Conservation (phyloP, 2,113 vertebrate species). For the Motacilla alba region DNA sequence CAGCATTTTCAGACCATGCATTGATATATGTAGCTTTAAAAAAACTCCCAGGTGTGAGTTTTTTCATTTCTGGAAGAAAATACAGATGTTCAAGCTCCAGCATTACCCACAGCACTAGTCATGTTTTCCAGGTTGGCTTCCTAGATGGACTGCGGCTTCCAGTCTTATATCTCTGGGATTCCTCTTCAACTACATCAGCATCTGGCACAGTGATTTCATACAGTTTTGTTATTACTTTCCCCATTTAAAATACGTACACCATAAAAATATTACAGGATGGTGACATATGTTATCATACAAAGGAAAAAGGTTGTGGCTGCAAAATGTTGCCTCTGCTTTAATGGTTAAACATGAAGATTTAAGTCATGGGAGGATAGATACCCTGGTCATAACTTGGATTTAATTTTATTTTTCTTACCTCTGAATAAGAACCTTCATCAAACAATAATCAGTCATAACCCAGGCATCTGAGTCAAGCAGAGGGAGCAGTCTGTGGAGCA, state of each 20-base stretch:
- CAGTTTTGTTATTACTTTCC: neutral
- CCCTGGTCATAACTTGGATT: neutral
- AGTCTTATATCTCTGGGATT: constrained; percentile 13
- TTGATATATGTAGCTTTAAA: neutral
- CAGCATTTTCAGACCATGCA: neutral
- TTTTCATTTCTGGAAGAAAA: constrained; percentile 5
- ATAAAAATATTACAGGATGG: neutral
- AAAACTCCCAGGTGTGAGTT: neutral
- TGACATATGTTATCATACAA: neutral
- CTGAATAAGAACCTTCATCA: neutral
- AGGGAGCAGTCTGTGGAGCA: neutral
- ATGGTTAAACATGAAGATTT: neutral
- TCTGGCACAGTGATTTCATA: neutral
- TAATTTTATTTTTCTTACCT: neutral
- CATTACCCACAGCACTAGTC: neutral
- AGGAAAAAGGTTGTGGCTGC: neutral
- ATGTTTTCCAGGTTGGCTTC: constrained; percentile 40
- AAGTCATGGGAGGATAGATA: neutral
- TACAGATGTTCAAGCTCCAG: neutral
- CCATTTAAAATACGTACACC: neutral
- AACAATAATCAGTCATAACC: neutral
- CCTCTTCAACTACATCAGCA: constrained; percentile 9
- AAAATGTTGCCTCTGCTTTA: neutral
- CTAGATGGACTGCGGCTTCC: neutral
- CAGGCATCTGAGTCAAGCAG: neutral